phyloP scores from a whole-genome alignment of 2,888 invertebrate genomes.

The Hypsopygia costalis region DNA sequence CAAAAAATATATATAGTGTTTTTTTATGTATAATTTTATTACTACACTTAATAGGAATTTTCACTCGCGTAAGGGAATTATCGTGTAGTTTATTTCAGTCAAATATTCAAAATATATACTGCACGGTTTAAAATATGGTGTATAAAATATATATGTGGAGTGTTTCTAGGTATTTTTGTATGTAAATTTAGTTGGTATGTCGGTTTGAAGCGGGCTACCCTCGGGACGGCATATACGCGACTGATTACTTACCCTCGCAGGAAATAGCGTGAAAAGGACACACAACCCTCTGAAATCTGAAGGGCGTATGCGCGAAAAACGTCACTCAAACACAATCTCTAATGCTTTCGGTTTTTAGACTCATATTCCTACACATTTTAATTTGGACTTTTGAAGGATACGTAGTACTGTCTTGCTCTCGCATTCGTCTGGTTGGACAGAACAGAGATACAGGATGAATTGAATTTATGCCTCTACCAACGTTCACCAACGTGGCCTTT shows the following conservation, averaged over 20 bases:
- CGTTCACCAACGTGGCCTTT: slow-evolving; percentile 18
- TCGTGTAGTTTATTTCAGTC: neutral
- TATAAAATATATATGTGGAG: slow-evolving; percentile 29
- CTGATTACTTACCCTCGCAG: slow-evolving; percentile 64
- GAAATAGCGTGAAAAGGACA: slow-evolving; percentile 75
- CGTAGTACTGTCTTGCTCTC: slow-evolving; percentile 54
- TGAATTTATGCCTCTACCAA: slow-evolving; percentile 63
- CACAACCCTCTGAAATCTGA: slow-evolving; percentile 29
- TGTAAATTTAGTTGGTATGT: slow-evolving; percentile 30
- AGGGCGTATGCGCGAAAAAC: slow-evolving; percentile 32
- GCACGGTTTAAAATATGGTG: slow-evolving; percentile 14
- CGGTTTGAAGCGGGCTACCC: slow-evolving; percentile 49
- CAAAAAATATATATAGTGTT: slow-evolving; percentile 24
- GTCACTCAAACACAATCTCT: slow-evolving; percentile 24
- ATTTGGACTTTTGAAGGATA: slow-evolving; percentile 61
- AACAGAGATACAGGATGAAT: slow-evolving; percentile 71
- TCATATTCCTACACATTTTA: slow-evolving; percentile 20
- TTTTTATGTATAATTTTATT: neutral
- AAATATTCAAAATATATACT: slow-evolving; percentile 11
- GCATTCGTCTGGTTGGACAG: slow-evolving; percentile 66
- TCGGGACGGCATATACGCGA: slow-evolving; percentile 71
- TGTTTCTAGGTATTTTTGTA: slow-evolving; percentile 25
- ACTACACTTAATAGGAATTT: neutral
- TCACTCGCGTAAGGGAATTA: neutral
- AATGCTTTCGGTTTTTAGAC: slow-evolving; percentile 8